Conservation (phyloP, 2,888 invertebrate genomes). For the Chamaedrilus cognettii region DNA sequence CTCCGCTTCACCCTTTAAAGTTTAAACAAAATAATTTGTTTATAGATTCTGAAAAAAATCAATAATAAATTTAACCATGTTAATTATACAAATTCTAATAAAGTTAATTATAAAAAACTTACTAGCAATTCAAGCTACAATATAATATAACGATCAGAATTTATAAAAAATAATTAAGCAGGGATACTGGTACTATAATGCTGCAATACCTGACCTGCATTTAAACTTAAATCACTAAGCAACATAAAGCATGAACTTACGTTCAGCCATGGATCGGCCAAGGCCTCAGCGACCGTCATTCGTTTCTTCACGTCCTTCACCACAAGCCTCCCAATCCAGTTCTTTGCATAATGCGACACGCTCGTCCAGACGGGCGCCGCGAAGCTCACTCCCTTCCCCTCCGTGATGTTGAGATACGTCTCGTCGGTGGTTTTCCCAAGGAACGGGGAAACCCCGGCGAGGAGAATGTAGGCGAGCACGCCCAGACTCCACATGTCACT, state of each 20-base stretch:
- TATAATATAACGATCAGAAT: no score
- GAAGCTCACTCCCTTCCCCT: constrained; percentile 47
- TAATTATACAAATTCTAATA: background rate
- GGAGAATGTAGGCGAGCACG: constrained; percentile 49
- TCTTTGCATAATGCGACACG: constrained; percentile 52
- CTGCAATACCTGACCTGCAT: background rate
- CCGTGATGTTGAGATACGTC: constrained; percentile 47
- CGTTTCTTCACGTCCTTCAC: constrained; percentile 46
- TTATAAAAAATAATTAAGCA: constrained; percentile 6
- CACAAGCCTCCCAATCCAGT: constrained; percentile 52
- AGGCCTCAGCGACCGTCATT: constrained; percentile 60
- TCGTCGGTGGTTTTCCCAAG: constrained; percentile 54
- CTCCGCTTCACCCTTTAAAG: constrained; percentile 53
- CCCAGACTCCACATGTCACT: constrained; percentile 63
- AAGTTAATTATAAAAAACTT: no score
- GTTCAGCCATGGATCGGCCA: constrained; percentile 61
- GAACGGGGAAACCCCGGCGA: constrained; percentile 58
- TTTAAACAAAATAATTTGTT: constrained; percentile 3
- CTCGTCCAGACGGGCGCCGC: constrained; percentile 52
- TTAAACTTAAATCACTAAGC: background rate
- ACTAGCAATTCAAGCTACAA: no score
- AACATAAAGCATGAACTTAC: constrained; percentile 57
- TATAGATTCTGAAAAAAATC: background rate
- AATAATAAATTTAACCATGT: background rate
- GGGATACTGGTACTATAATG: background rate